Conservation (phyloP, 2,113 vertebrate species). For the Dascyllus trimaculatus region DNA sequence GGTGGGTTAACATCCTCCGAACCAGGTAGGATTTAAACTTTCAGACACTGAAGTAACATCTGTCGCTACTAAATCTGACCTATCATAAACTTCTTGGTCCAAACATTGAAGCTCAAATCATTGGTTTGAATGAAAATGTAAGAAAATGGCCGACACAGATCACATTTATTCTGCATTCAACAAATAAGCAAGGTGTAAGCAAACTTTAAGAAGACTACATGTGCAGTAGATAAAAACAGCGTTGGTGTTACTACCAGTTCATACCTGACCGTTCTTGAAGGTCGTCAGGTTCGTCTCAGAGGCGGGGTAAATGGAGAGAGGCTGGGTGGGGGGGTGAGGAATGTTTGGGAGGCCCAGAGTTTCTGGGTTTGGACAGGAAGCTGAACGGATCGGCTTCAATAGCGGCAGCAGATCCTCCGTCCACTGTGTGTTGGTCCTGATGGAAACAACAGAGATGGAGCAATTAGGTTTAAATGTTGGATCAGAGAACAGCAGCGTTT, state of each 20-base stretch:
- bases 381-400: constrained; percentile 49
- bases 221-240: neutral
- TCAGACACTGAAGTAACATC: too few species aligned
- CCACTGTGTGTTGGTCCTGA: constrained; percentile 6
- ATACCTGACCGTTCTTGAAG: constrained; percentile 33
- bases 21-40: neutral
- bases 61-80: too few species aligned
- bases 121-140: too few species aligned
- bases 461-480: neutral
- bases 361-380: constrained; percentile 71
- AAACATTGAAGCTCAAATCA: too few species aligned
- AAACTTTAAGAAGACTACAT: too few species aligned
- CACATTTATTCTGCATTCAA: too few species aligned
- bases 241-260: neutral
- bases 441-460: neutral
- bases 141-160: too few species aligned
- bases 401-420: constrained; percentile 3
- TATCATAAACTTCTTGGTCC: too few species aligned
- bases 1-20: neutral
- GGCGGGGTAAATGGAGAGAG: too few species aligned
- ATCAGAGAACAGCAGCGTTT: too few species aligned
- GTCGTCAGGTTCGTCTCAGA: neutral
- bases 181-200: too few species aligned
- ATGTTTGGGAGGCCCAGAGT: constrained; percentile 47
- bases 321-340: constrained; percentile 25